Evolutionary conservation across 2,888 invertebrate species (phyloP), one percentile per base, ranked within the genome.

Genomic region (Polydrusus pterygomalis): DNA sequence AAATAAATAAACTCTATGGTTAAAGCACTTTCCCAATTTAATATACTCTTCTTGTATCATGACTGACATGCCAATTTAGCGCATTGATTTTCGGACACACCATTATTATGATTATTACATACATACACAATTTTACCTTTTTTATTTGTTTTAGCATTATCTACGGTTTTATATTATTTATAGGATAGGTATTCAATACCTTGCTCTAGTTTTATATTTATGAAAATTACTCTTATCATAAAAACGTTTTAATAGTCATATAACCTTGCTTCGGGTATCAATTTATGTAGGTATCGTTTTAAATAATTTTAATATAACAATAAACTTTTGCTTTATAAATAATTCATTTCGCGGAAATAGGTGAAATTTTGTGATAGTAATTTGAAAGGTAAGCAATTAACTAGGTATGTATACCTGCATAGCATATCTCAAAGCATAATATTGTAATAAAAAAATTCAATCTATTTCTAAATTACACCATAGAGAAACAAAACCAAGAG

Each of bases 291-390:
- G 74, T 74, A 74, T 70, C 70, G 65, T 74, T 51, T 51, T 51
- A 51, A 51, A 74, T 70, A 74, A 74, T 56, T 74, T 74, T 70
- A 74, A 74, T 74, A 74, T 70, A 70, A 70, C 70, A 74, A 68
- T 70, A 63, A 74, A 56, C 38, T 18, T 67, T 67, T 70, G 64
- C 64, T 63, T 74, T 74, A 74, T 74, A 70, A 63, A 74, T 74
- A 70, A 74, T 74, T 69, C 74, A 74, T 74, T 74, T 72, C 64
- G 70, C 51, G 54, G 64, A 70, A 70, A 74, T 70, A 45, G 74
- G 70, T 69, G 69, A 69, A 63, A 69, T 69, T 74, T 71, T 38
- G 43, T 65, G 72, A 72, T 72, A 72, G 54, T 18, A 54, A 25
- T 63, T 20, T 45, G 5, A 40, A 72, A 64, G 45, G 51, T 72